Evolutionary conservation across 2,797 vertebrate species (phyloP).

Genomic region (Percopsis omiscomaycus): DNA sequence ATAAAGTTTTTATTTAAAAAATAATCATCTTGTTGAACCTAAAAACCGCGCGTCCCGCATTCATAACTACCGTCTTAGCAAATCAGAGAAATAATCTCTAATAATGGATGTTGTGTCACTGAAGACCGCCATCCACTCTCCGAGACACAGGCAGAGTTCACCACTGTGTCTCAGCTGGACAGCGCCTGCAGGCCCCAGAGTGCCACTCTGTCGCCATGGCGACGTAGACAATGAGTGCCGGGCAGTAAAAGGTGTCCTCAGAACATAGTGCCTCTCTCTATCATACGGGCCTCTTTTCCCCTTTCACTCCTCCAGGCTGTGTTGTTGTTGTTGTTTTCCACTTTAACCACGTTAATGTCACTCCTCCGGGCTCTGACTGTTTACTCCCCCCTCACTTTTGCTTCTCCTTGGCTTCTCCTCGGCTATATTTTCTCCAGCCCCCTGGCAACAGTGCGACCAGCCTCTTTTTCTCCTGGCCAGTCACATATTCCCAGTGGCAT

Average conservation of each 20-base stretch:
- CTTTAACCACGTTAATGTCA: conserved; percentile 37
- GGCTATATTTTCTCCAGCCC: conserved; percentile 42
- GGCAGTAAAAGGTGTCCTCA: conserved; percentile 44
- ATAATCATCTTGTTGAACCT: no score
- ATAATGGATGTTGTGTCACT: no score
- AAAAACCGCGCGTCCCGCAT: no score
- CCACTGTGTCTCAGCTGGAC: not conserved
- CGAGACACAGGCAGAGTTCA: no score
- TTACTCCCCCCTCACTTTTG: not conserved
- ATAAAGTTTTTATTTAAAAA: no score
- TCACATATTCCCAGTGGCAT: conserved; percentile 60
- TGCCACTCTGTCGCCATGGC: conserved; percentile 40
- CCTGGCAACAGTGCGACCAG: conserved; percentile 36
- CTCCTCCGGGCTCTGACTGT: conserved; percentile 21
- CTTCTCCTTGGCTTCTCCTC: conserved; percentile 7
- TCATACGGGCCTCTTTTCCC: conserved; percentile 4
- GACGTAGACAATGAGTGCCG: conserved; percentile 36
- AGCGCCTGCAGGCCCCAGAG: not conserved
- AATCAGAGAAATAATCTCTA: no score
- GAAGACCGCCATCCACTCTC: no score
- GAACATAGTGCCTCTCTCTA: conserved; percentile 18
- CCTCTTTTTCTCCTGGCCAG: conserved; percentile 34
- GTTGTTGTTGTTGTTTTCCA: not conserved
- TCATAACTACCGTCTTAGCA: no score
- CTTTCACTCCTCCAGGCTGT: conserved; percentile 4